phyloP scores from a whole-genome alignment of 2,797 vertebrate species.

The Brachyalestes nurse region DNA sequence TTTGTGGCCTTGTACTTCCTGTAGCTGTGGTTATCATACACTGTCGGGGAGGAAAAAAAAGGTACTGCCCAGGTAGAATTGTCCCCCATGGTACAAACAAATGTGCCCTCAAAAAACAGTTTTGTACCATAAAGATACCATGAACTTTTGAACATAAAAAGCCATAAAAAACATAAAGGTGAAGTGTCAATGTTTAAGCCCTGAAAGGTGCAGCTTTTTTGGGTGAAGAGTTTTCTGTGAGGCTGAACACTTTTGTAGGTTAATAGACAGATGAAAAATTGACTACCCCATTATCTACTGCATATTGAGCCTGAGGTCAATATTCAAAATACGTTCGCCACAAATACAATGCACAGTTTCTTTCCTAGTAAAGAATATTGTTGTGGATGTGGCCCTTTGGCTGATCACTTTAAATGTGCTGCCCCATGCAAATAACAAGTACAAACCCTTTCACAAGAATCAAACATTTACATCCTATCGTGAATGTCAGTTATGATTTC shows the following conservation, averaged over 20 bases:
- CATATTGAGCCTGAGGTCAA: not conserved
- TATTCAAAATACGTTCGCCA: not conserved
- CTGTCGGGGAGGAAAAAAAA: no score
- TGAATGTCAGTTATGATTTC: conserved; percentile 6
- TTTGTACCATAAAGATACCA: no score
- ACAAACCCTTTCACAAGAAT: not conserved
- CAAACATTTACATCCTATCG: not conserved
- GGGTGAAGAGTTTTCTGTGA: no score
- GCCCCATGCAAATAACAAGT: not conserved
- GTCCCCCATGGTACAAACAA: no score
- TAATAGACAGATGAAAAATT: no score
- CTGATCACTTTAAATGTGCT: not conserved
- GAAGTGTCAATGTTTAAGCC: no score
- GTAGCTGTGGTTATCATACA: not conserved
- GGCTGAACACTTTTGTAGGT: no score
- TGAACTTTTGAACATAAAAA: no score
- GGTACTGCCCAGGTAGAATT: no score
- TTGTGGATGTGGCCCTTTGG: not conserved
- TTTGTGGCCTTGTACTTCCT: not conserved
- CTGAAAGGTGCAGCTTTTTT: no score
- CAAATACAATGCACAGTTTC: not conserved
- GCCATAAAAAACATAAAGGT: no score
- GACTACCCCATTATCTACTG: not conserved
- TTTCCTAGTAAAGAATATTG: not conserved
- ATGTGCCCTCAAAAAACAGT: no score